Percentiles rank a stretch among this genome's conserved stretches.
Evolutionary conservation across 2,113 vertebrate species (phyloP).

Genomic region (mouse (Mus musculus)): DNA sequence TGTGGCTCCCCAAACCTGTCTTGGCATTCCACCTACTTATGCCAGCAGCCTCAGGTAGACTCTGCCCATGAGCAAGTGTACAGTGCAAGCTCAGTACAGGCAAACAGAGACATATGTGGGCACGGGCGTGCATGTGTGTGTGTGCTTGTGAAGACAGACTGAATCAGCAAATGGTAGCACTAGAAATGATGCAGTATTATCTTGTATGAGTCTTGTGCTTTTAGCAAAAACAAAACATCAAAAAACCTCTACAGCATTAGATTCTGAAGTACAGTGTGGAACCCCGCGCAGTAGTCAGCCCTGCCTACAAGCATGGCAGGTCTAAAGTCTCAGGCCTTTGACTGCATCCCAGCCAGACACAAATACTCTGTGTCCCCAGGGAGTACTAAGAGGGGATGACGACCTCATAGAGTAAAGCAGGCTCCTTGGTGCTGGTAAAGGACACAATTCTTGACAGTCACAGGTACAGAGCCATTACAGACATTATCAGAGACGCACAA

Average conservation of each 20-base stretch:
- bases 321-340: not conserved
- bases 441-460: not conserved
- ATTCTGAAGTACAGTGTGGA: too few species aligned
- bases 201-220: not conserved
- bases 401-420: not conserved
- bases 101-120: not conserved
- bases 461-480: not conserved
- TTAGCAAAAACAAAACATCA: not conserved
- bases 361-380: not conserved
- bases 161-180: not conserved
- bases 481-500: not conserved
- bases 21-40: not conserved
- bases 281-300: too few species aligned
- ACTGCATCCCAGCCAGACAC: not conserved
- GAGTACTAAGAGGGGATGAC: not conserved
- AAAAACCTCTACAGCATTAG: not conserved
- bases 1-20: not conserved
- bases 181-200: not conserved
- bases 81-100: not conserved
- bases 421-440: not conserved
- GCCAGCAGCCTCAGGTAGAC: not conserved
- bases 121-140: not conserved
- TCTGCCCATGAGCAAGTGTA: not conserved
- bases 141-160: not conserved
- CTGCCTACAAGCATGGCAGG: not conserved